phyloP scores from a whole-genome alignment of 2,113 vertebrate species.

The Synodontis membranacea region DNA sequence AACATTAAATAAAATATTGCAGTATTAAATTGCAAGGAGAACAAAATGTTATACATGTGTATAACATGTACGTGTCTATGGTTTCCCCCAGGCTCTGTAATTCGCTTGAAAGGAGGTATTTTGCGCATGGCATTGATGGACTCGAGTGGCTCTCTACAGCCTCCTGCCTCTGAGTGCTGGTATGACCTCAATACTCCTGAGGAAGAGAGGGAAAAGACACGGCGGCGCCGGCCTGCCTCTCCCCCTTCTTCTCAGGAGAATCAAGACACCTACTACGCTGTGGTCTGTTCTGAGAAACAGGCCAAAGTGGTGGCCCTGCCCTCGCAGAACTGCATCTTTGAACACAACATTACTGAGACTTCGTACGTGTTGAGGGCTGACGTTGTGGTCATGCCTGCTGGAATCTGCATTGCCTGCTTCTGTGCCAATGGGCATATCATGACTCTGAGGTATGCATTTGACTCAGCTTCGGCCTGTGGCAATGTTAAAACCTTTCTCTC shows the following conservation, averaged over 20 bases:
- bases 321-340: constrained; percentile 86
- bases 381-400: constrained; percentile 83
- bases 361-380: constrained; percentile 95
- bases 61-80: constrained; percentile 37
- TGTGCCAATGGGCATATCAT: constrained; percentile 99
- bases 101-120: constrained; percentile 88
- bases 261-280: constrained; percentile 87
- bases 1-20: neutral
- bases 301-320: constrained; percentile 94
- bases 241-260: constrained; percentile 90
- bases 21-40: neutral
- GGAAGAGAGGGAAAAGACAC: constrained; percentile 82
- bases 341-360: constrained; percentile 95
- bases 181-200: constrained; percentile 85
- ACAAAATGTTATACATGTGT: neutral
- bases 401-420: constrained; percentile 92
- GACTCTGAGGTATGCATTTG: constrained; percentile 85
- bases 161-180: constrained; percentile 87
- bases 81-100: constrained; percentile 79
- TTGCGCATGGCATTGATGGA: constrained; percentile 92
- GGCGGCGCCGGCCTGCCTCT: constrained; percentile 85
- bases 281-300: constrained; percentile 97
- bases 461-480: neutral
- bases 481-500: neutral
- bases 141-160: constrained; percentile 80